These are phyloP conservation scores for Euthynnus affinis DNA, from an alignment of 2,797 vertebrate genomes.

Conservation along the genomic window DNA sequence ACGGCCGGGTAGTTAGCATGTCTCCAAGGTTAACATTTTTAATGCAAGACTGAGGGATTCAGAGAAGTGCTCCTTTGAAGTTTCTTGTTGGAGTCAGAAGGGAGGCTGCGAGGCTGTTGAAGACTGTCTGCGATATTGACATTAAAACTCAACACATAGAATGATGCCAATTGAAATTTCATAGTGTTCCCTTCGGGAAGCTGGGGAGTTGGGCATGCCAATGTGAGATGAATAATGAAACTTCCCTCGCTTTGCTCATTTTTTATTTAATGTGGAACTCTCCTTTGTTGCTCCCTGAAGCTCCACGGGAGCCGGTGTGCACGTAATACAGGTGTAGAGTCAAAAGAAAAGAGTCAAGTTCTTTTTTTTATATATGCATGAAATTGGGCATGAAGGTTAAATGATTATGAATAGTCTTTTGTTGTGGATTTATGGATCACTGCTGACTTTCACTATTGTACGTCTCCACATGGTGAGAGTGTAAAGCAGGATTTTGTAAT, in stretches of 20 bases:
- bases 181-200: constrained; percentile 85
- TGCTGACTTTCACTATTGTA: constrained; percentile 58
- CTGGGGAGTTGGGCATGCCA: constrained; percentile 83
- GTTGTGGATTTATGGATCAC: constrained; percentile 64
- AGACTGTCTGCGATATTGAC: constrained; percentile 88
- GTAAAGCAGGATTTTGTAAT: constrained; percentile 39
- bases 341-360: constrained; percentile 66
- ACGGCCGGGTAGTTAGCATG: constrained; percentile 82
- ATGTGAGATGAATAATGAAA: constrained; percentile 89
- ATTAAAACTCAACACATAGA: constrained; percentile 90
- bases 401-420: constrained; percentile 68
- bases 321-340: constrained; percentile 77
- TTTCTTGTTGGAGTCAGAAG: constrained; percentile 86
- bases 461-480: constrained; percentile 50
- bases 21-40: constrained; percentile 90
- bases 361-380: constrained; percentile 52
- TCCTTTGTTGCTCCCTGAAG: constrained; percentile 83
- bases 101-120: constrained; percentile 84
- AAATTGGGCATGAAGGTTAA: constrained; percentile 79
- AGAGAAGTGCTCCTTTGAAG: constrained; percentile 87
- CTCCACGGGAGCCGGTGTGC: constrained; percentile 65
- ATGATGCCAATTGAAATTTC: constrained; percentile 90
- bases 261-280: constrained; percentile 86
- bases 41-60: constrained; percentile 87
- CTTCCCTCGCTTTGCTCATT: constrained; percentile 82